Evolutionary conservation across 1,140 invertebrate species (phyloP).

Genomic region (Hesperophylax magnus): DNA sequence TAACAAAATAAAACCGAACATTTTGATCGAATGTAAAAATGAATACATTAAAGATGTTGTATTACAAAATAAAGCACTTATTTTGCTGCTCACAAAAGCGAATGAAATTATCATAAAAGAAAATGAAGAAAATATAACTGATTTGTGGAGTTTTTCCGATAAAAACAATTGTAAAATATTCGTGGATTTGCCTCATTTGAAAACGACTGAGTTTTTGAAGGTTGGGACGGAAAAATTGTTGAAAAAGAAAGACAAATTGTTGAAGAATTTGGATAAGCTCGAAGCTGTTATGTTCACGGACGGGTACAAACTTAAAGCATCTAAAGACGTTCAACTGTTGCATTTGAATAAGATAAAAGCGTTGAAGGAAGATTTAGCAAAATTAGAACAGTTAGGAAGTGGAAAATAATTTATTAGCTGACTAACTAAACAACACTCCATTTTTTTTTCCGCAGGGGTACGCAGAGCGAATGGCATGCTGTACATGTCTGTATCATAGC

Average conservation of each 20-base stretch:
- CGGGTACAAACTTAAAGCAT: slow-evolving; percentile 61
- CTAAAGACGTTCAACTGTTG: slow-evolving; percentile 55
- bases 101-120: slow-evolving; percentile 41
- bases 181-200: slow-evolving; percentile 26
- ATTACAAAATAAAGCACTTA: slow-evolving; percentile 58
- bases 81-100: slow-evolving; percentile 61
- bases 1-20: slow-evolving; percentile 69
- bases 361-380: slow-evolving; percentile 47
- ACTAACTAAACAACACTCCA: too few species aligned
- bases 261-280: slow-evolving; percentile 63
- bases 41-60: slow-evolving; percentile 58
- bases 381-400: slow-evolving; percentile 28
- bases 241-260: slow-evolving; percentile 62
- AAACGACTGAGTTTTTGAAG: slow-evolving; percentile 54
- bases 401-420: too few species aligned
- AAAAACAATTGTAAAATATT: slow-evolving; percentile 57
- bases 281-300: slow-evolving; percentile 58
- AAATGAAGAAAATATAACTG: slow-evolving; percentile 50
- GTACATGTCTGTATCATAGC: too few species aligned
- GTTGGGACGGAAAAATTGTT: slow-evolving; percentile 60
- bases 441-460: too few species aligned
- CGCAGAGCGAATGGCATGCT: too few species aligned
- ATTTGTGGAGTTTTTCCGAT: slow-evolving; percentile 39
- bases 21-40: slow-evolving; percentile 64
- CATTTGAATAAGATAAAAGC: slow-evolving; percentile 53